phyloP scores from a whole-genome alignment of 2,888 invertebrate species.

The Tachina fera region DNA sequence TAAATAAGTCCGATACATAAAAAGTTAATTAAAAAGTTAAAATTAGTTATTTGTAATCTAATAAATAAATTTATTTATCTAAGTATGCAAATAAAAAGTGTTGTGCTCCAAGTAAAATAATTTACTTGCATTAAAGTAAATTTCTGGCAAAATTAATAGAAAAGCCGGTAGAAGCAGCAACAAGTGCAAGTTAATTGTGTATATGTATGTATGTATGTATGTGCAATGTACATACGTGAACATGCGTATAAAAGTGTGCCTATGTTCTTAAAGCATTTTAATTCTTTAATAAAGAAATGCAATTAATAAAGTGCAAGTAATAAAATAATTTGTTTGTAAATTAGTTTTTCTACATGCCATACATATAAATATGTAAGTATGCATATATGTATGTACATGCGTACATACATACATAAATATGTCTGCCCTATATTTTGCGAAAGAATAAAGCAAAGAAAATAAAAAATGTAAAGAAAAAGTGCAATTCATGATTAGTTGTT shows the following conservation, averaged over 20 bases:
- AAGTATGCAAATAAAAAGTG: not conserved
- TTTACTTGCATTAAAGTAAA: conserved; percentile 3
- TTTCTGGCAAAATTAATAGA: not conserved
- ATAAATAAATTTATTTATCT: conserved; percentile 9
- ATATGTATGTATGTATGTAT: not conserved
- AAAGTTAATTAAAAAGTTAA: conserved; percentile 11
- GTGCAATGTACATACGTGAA: no score
- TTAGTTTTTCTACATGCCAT: not conserved
- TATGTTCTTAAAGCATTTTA: not conserved
- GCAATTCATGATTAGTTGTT: conserved; percentile 36
- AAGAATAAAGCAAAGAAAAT: not conserved
- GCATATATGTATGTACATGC: no score
- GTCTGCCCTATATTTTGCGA: not conserved
- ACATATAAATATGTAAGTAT: no score
- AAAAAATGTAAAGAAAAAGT: conserved; percentile 14
- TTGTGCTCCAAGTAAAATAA: conserved; percentile 4
- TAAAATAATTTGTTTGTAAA: conserved; percentile 38
- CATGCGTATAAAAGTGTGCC: not conserved
- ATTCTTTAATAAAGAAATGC: no score
- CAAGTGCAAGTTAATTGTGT: not conserved
- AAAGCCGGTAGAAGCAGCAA: conserved; percentile 2
- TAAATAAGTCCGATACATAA: conserved; percentile 9
- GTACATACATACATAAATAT: no score
- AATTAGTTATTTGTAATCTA: conserved; percentile 4
- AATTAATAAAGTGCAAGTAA: conserved; percentile 35